Base-by-base conservation (phyloP, 2,797 vertebrate species). In the Heliangelus exortis region DNA sequence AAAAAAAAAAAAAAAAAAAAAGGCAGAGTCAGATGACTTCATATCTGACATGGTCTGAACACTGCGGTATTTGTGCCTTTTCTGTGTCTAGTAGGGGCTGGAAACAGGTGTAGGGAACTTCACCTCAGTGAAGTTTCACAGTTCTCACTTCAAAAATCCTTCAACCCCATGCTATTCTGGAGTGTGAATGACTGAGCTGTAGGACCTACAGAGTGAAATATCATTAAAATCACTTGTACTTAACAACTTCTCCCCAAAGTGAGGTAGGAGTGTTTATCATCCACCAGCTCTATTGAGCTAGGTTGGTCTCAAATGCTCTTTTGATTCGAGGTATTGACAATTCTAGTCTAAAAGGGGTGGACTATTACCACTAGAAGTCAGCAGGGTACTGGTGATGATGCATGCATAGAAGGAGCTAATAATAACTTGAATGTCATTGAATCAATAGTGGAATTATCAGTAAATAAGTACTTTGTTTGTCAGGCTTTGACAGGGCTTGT, bases 291-390 rank as follows among this genome's bases (percentile, higher is more conserved):
- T 74, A 94, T 94, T 0, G 80, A 92, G 82, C 45, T 25, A 55
- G 62, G 59, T 1, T 4, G 5, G 33, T 86, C 66, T 83, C 34
- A 33, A 88, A 50, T 14, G 29, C 33, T 87, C 57, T 74, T 88
- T 89, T 81, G 74, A 82, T 86, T 41, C 76, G 63, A 88, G 48
- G 11, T 82, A 93, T 84, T 89, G 94, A 95, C 57, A 87, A 20
- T 76, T 90, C 76, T 48, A 80, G 41, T 65, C 45, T 89, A 68
- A 55, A 58, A 73, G 36, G 33, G 19, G 36, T 74, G 47, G 67
- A 65, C 67, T 82, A 22, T 71, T 87, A 80, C 41, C 45, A 41
- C 0, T 90, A 67, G 65, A 90, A 93, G 31, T 48, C 89, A 92
- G 78, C 65, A 80, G 66, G 71, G 47, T 66, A 33, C 55, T 80